Evolutionary conservation across 2,797 vertebrate genomes (phyloP).

Genomic region (Gadopsis bispinosus): DNA sequence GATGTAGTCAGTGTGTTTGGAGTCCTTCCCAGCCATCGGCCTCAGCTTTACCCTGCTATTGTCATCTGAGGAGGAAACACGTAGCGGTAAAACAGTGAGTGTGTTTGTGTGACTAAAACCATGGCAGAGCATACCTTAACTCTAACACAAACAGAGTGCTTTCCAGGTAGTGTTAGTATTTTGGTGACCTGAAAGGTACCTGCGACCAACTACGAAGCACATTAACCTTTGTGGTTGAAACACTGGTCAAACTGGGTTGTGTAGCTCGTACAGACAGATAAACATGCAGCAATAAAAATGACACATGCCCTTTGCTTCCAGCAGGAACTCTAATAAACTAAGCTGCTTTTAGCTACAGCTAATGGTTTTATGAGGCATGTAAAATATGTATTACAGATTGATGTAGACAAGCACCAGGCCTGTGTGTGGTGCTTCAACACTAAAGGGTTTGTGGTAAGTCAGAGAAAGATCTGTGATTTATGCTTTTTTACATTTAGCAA

Average conservation of each 20-base stretch:
- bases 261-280: conserved; percentile 10
- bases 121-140: background rate
- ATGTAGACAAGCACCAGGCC: background rate
- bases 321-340: background rate
- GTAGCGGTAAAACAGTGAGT: conserved; percentile 8
- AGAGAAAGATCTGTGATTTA: background rate
- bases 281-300: background rate
- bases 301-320: conserved; percentile 15
- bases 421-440: background rate
- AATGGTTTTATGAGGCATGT: background rate
- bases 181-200: conserved; percentile 6
- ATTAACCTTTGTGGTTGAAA: conserved; percentile 30
- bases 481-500: background rate
- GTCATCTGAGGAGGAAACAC: conserved; percentile 87
- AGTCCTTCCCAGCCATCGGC: conserved; percentile 92
- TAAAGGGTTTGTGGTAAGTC: background rate
- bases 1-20: conserved; percentile 97
- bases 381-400: conserved; percentile 1
- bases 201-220: conserved; percentile 6
- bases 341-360: conserved; percentile 7
- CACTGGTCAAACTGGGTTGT: conserved; percentile 8
- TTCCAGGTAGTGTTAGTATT: background rate
- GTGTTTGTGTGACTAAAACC: conserved; percentile 12
- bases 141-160: conserved; percentile 12
- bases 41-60: conserved; percentile 96